Conservation (phyloP, 2,113 vertebrate species). For the Herpailurus yagouaroundi region DNA sequence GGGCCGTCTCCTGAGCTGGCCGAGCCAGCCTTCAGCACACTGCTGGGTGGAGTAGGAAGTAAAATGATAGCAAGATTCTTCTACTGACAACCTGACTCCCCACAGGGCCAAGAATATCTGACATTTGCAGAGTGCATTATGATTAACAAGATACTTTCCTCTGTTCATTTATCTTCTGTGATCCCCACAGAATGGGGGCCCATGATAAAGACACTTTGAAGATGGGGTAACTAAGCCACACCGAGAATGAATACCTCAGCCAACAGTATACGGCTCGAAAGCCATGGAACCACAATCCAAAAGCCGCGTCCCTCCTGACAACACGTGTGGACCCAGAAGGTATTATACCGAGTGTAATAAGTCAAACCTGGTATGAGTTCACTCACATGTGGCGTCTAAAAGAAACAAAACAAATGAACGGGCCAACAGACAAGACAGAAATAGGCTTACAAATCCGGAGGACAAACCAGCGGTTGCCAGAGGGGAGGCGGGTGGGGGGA, state of each 20-base stretch:
- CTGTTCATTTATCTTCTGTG: background rate
- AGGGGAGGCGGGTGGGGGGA: background rate
- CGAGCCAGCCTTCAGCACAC: background rate
- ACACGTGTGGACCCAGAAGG: background rate
- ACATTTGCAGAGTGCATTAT: background rate
- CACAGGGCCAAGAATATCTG: background rate
- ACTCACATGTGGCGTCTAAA: background rate
- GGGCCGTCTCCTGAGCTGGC: fast-evolving
- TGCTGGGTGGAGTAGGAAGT: background rate
- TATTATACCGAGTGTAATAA: background rate
- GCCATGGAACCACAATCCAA: background rate
- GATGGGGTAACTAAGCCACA: background rate
- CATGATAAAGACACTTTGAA: background rate
- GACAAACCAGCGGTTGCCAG: background rate
- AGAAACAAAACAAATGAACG: background rate
- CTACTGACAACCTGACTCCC: background rate
- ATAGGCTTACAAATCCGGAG: background rate
- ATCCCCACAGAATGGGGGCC: background rate
- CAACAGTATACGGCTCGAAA: background rate
- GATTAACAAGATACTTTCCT: background rate
- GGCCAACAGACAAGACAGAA: background rate
- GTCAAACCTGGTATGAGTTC: background rate
- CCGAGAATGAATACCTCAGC: background rate
- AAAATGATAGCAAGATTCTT: background rate
- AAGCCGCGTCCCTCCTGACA: background rate